phyloP scores from a whole-genome alignment of 2,797 vertebrate species.

The Meriones psammophilus region DNA sequence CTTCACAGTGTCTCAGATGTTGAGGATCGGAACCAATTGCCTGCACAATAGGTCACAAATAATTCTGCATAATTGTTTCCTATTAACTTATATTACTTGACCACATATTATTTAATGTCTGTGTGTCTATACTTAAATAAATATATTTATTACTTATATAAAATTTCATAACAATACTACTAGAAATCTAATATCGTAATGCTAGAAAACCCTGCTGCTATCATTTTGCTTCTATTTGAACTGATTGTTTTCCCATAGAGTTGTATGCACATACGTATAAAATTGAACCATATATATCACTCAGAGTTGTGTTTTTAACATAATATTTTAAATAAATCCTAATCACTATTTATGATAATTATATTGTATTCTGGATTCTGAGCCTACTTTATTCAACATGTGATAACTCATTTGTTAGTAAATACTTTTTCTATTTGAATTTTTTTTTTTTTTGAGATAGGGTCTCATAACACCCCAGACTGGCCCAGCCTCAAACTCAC shows the following conservation, averaged over 20 bases:
- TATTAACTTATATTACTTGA: background rate
- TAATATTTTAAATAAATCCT: slow-evolving; percentile 4
- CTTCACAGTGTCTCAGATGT: slow-evolving; percentile 43
- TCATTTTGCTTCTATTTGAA: slow-evolving; percentile 12
- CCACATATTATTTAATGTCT: slow-evolving; percentile 26
- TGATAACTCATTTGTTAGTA: slow-evolving; percentile 2
- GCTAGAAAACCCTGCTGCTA: background rate
- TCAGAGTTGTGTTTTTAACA: slow-evolving; percentile 50
- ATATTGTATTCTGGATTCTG: background rate
- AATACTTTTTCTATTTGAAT: background rate
- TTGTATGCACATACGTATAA: background rate
- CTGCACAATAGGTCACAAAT: background rate
- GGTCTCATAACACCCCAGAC: too few relatives aligned
- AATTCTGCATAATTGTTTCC: slow-evolving; percentile 30
- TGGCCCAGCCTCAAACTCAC: background rate
- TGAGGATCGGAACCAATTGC: background rate
- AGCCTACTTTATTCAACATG: background rate
- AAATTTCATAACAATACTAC: background rate
- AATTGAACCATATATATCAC: background rate
- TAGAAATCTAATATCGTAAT: background rate
- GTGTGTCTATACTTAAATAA: background rate
- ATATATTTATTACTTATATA: background rate
- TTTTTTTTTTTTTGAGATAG: background rate
- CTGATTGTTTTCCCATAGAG: background rate
- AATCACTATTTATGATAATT: background rate